Percentiles rank a stretch among this genome's conserved stretches.
These are phyloP conservation scores for Anthopleura sola DNA, from an alignment of 64 coral and sea anemone genomes.

Conservation along the genomic window DNA sequence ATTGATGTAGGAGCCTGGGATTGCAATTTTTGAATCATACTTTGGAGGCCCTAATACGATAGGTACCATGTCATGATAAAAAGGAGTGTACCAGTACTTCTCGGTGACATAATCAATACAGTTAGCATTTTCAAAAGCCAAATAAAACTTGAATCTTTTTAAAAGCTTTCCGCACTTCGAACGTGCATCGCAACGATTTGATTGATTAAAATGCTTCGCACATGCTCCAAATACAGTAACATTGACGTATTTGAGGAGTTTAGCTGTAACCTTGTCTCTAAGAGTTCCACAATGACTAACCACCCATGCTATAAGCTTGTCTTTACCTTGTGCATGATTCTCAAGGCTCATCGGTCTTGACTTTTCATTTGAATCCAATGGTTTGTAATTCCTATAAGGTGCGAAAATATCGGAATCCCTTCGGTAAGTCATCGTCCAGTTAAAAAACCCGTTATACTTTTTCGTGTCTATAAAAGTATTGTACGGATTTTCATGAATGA, in stretches of 20 bases:
- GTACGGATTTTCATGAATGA: constrained; percentile 49
- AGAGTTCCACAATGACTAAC: constrained; percentile 26
- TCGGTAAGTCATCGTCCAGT: constrained; percentile 70
- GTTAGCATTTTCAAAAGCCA: constrained; percentile 66
- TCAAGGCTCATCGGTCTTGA: background rate
- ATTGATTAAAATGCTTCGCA: background rate
- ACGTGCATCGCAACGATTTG: too few relatives aligned
- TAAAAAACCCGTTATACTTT: constrained; percentile 42
- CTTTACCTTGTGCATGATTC: constrained; percentile 19
- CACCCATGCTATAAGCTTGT: constrained; percentile 18
- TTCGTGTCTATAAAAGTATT: constrained; percentile 2
- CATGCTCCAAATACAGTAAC: constrained; percentile 42
- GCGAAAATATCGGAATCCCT: constrained; percentile 19
- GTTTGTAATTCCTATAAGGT: background rate
- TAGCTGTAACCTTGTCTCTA: background rate
- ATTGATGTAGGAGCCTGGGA: constrained; percentile 24
- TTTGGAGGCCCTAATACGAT: constrained; percentile 55
- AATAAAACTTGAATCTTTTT: constrained; percentile 47
- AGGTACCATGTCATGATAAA: constrained; percentile 34
- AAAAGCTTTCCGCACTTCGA: constrained; percentile 33
- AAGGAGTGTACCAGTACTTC: constrained; percentile 50
- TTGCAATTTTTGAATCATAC: constrained; percentile 38
- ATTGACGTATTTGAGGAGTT: constrained; percentile 6
- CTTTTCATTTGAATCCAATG: background rate
- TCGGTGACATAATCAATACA: constrained; percentile 70